Base-by-base conservation (phyloP, 2,888 invertebrate species). In the Dinocampus coccinellae region DNA sequence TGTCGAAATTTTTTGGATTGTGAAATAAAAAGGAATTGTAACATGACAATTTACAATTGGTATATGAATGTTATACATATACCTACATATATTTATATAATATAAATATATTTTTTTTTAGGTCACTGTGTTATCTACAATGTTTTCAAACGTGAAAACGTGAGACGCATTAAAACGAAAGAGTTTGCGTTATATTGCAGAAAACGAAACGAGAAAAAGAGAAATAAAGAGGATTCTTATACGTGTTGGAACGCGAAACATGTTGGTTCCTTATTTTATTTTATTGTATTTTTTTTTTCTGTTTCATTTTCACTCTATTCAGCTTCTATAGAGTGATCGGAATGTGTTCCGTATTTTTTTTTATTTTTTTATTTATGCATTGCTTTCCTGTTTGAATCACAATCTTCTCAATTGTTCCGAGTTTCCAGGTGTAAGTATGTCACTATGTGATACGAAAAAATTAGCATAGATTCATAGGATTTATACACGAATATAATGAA, bases 231-330 rank as follows among this genome's bases (percentile, higher is more conserved):
- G 52, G 61, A 73, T 13, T 36, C 57, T 65, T 65, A 55, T 69
- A 77, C 77, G 76, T 77, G 77, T 52, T 39, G 74, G 75, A 73
- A 75, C 74, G 76, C 73, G 53, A 73, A 72, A 73, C 70, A 76
- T 53, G 74, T 74, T 58, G 57, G 70, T 75, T 64, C 52, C 63
- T 75, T 73, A 24, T 47, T 53, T 26, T 57, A 52, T 52, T 71
- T 69, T 68, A 42, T 67, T 70, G 69, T 71, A 29, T 52, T 55
- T 24, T 55, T 36, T 11, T 55, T 36, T 62, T 62, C 36, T 42
- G 13, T 16, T 57, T 36, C n/a, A n/a, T n/a, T 58, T 47, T 36
- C 24, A 39, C n/a, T 26, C 66, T 67, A 58, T 53, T 22, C 47
- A 64, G 52, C 26, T 52, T 64, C 52, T 33, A 64, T 20, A 47